A percentile compares a stretch with the other conserved stretches of the same genome.
Evolutionary conservation across 2,888 invertebrate genomes (phyloP).

Genomic region (Mythimna vitellina): DNA sequence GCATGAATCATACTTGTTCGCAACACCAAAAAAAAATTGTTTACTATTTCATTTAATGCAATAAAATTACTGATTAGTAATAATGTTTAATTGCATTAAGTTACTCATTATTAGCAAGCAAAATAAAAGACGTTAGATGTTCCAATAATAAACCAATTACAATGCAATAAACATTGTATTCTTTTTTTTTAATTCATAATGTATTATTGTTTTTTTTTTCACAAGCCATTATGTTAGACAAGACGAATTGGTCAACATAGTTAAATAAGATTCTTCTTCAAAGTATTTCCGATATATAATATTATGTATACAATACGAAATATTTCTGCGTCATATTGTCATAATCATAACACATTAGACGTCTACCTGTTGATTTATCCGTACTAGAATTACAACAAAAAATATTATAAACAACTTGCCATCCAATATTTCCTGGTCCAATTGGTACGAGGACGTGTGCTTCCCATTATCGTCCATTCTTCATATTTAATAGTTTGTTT

Average conservation of each 20-base stretch:
- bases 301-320: constrained; percentile 55
- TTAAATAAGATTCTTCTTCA: constrained; percentile 15
- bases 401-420: constrained; percentile 74
- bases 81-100: background rate
- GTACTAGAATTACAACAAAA: constrained; percentile 71
- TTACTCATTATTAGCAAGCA: background rate
- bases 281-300: constrained; percentile 40
- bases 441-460: constrained; percentile 85
- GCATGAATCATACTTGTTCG: constrained; percentile 40
- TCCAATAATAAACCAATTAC: background rate
- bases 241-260: constrained; percentile 9
- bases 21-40: background rate
- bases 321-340: constrained; percentile 70
- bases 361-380: constrained; percentile 69
- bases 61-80: background rate
- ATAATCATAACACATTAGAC: constrained; percentile 66
- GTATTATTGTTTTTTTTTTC: constrained; percentile 2
- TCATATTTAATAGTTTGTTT: constrained; percentile 85
- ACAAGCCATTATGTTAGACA: background rate
- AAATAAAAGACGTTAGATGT: background rate
- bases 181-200: background rate
- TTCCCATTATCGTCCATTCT: constrained; percentile 89
- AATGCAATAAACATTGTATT: constrained; percentile 12
- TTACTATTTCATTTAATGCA: background rate
- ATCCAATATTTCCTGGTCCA: constrained; percentile 88